Evolutionary conservation across 2,113 vertebrate genomes (phyloP).

Genomic region (Marcusenius ussheri): DNA sequence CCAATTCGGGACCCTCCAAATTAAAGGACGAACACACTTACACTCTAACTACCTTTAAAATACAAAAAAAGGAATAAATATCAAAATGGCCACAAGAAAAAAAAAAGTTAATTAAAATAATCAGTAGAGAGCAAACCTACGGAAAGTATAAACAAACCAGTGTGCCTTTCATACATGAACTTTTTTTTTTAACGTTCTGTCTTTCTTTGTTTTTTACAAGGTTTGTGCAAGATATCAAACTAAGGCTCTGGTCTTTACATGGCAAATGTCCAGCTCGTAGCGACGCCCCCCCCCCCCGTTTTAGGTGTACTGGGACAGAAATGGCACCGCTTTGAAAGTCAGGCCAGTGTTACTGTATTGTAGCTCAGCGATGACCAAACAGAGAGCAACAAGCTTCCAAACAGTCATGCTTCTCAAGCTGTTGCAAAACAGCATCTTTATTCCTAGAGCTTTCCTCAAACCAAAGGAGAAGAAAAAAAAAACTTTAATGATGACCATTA

Average conservation of each 20-base stretch:
- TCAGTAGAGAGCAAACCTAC: slow-evolving; percentile 94
- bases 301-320: slow-evolving; percentile 25
- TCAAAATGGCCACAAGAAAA: slow-evolving; percentile 92
- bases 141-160: slow-evolving; percentile 96
- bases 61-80: slow-evolving; percentile 92
- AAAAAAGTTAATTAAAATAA: slow-evolving; percentile 93
- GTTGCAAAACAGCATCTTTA: slow-evolving; percentile 42
- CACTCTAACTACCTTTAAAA: slow-evolving; percentile 93
- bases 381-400: slow-evolving; percentile 51
- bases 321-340: slow-evolving; percentile 57
- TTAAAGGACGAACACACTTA: slow-evolving; percentile 95
- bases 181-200: slow-evolving; percentile 35
- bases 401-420: slow-evolving; percentile 61
- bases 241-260: slow-evolving; percentile 97
- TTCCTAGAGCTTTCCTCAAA: slow-evolving; percentile 31
- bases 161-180: slow-evolving; percentile 84
- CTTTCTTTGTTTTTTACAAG: slow-evolving; percentile 69
- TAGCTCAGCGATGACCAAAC: slow-evolving; percentile 48
- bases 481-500: slow-evolving; percentile 62
- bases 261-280: slow-evolving; percentile 80
- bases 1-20: slow-evolving; percentile 96
- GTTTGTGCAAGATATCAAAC: slow-evolving; percentile 97
- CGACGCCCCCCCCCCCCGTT: slow-evolving; percentile 68
- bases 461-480: slow-evolving; percentile 16
- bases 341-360: slow-evolving; percentile 53